phyloP scores from a whole-genome alignment of 2,888 invertebrate genomes.

The Drosophila mimetica region DNA sequence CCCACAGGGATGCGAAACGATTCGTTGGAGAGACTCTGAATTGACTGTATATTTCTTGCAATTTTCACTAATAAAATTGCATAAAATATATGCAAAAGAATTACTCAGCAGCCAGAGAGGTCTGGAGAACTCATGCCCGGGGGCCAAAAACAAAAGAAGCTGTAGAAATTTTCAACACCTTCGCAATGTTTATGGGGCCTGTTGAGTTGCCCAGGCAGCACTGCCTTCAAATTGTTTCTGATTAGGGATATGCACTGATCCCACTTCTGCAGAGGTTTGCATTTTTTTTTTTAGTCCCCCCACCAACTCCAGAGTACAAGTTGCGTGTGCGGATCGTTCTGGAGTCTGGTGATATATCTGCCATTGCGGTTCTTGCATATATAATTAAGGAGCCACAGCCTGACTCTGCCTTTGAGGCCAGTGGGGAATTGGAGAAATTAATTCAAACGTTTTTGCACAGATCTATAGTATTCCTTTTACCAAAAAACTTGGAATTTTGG shows the following conservation, averaged over 20 bases:
- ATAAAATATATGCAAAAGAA: conserved; percentile 75
- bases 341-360: conserved; percentile 71
- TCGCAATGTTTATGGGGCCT: conserved; percentile 63
- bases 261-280: conserved; percentile 15
- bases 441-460: neutral
- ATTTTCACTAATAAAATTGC: conserved; percentile 71
- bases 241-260: conserved; percentile 47
- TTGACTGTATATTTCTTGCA: conserved; percentile 51
- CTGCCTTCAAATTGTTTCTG: conserved; percentile 69
- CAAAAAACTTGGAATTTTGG: neutral
- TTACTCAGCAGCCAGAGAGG: conserved; percentile 48
- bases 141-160: conserved; percentile 49
- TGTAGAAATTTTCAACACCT: conserved; percentile 74
- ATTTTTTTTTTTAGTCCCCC: neutral
- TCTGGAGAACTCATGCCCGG: conserved; percentile 46
- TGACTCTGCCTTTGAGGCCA: conserved; percentile 34
- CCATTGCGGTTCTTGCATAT: conserved; percentile 71
- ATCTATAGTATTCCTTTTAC: neutral
- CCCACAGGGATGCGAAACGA: conserved; percentile 20
- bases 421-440: conserved; percentile 31
- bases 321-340: conserved; percentile 54
- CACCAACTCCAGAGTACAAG: conserved; percentile 1
- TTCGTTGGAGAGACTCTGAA: conserved; percentile 31
- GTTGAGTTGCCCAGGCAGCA: neutral
- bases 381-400: conserved; percentile 70